Base-by-base conservation (phyloP, 2,888 invertebrate genomes). In the Tachina fera region DNA sequence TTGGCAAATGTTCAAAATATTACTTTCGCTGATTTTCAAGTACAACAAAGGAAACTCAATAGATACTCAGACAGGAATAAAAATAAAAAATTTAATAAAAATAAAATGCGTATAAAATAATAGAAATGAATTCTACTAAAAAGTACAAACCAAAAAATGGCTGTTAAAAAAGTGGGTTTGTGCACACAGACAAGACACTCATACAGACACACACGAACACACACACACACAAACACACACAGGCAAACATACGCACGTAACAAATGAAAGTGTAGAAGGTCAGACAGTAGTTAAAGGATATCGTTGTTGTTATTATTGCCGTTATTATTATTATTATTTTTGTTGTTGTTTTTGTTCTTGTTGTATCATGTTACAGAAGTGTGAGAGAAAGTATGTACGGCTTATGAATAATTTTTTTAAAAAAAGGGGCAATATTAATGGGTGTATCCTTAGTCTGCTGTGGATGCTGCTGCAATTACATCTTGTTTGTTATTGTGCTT, bases 71-170 rank as follows among this genome's bases (percentile, higher is more conserved):
- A n/a, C 74, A 75, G 16, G 14, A 81, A 51, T 41, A 71, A 71
- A 72, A 63, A 58, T 49, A 47, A 58, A 14, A 67, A 78, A 77
- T 71, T 71, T 58, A 71, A 78, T 72, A 49, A 77, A 77, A 53
- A 51, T 70, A 31, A 82, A 70, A 70, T 72, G 78, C 81, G 68
- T 81, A 68, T 56, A 61, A 61, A 75, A 68, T 68, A 71, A 78
- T 60, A 80, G 88, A 90, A 88, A 87, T 87, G 83, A 81, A 49
- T 61, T 61, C 63, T 75, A 16, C 19, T 41, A 47, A 51, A 45
- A 65, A 31, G 5, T 47, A 6, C 4, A 22, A n/a, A 53, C 19
- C 1, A 53, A n/a, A 16, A 56, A 53, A 13, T 65, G 61, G 22
- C 65, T 47, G 22, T n/a, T 11, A 22, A 31, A 65, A n/a, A 45